These are phyloP conservation scores for Ophion ellenae DNA, from an alignment of 2,888 invertebrate genomes.

Conservation along the genomic window DNA sequence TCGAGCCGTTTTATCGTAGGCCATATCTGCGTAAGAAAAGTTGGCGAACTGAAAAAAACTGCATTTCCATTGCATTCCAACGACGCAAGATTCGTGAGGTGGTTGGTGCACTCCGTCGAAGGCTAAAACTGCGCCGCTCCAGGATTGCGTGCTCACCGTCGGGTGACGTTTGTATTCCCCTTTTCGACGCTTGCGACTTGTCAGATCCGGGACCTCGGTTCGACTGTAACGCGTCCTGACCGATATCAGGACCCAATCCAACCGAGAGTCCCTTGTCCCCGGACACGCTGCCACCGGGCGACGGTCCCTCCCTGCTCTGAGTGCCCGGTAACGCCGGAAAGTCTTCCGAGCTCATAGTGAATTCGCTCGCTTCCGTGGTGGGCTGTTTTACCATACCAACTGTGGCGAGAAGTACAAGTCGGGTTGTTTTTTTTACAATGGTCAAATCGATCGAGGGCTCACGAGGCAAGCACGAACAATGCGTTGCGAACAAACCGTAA, in stretches of 20 bases:
- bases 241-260: conserved; percentile 83
- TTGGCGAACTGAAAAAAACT: neutral
- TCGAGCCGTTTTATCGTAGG: neutral
- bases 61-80: neutral
- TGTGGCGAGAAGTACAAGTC: conserved; percentile 81
- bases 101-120: neutral
- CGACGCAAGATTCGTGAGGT: neutral
- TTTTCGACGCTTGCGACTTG: conserved; percentile 85
- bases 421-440: conserved; percentile 49
- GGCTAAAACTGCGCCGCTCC: neutral
- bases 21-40: neutral
- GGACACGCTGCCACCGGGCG: conserved; percentile 86
- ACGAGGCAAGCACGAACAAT: conserved; percentile 1
- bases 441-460: neutral
- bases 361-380: conserved; percentile 95
- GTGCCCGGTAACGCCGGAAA: conserved; percentile 99
- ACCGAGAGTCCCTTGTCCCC: conserved; percentile 83
- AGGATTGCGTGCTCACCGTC: conserved; percentile 88
- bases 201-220: conserved; percentile 81
- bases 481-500: conserved; percentile 88
- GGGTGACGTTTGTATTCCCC: conserved; percentile 97
- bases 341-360: conserved; percentile 99
- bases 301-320: conserved; percentile 89
- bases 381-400: conserved; percentile 98
- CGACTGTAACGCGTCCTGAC: conserved; percentile 82